Evolutionary conservation across 2,888 invertebrate genomes (phyloP).

Genomic region (Drosophila aldrichi): DNA sequence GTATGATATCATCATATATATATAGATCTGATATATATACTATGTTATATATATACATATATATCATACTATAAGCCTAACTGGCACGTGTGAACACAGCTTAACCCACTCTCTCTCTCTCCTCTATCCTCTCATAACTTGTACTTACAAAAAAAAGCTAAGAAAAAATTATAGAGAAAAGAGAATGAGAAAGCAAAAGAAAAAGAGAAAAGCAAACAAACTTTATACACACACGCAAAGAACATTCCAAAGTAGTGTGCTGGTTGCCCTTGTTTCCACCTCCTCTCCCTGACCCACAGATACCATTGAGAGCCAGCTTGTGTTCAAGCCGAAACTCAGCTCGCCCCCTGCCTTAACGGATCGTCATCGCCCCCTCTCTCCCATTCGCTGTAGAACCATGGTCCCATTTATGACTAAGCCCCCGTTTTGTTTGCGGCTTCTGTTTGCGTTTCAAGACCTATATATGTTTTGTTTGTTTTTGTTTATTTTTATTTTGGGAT

Average conservation of each 20-base stretch:
- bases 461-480: slow-evolving; percentile 1
- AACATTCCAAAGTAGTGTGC: slow-evolving; percentile 60
- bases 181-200: slow-evolving; percentile 4
- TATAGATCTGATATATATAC: neutral
- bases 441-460: slow-evolving; percentile 20
- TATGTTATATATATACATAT: neutral
- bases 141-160: slow-evolving; percentile 42
- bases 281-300: slow-evolving; percentile 27
- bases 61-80: slow-evolving; percentile 1
- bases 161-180: slow-evolving; percentile 6
- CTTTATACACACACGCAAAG: slow-evolving; percentile 26
- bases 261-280: slow-evolving; percentile 23
- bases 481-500: slow-evolving; percentile 45
- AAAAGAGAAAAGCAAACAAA: slow-evolving; percentile 4
- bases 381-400: neutral
- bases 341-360: slow-evolving; percentile 8
- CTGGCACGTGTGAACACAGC: slow-evolving; percentile 45
- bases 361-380: neutral
- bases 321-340: slow-evolving; percentile 54
- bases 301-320: slow-evolving; percentile 65
- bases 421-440: slow-evolving; percentile 57
- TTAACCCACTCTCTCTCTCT: slow-evolving; percentile 25
- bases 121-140: slow-evolving; percentile 19
- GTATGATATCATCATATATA: neutral
- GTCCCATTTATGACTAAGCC: slow-evolving; percentile 32